A percentile compares a stretch with the other conserved stretches of the same genome.
These are phyloP conservation scores for Echiichthys vipera DNA, from an alignment of 2,797 vertebrate species.

Conservation along the genomic window DNA sequence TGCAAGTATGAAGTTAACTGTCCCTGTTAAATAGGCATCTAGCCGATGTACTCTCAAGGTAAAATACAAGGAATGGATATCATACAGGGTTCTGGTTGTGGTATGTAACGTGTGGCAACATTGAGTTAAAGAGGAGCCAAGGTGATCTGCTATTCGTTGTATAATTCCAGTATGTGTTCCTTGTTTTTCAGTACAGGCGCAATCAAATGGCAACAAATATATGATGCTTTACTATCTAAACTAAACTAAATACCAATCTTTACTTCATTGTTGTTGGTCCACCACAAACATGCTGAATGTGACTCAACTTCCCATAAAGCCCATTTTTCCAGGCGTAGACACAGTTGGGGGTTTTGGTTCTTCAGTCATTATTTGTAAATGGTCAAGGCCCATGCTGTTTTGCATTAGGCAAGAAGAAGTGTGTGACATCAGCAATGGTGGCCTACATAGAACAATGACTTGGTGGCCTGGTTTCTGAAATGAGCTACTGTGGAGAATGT, in stretches of 20 bases:
- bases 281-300: constrained; percentile 40
- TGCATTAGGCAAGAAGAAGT: constrained; percentile 43
- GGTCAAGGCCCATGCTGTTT: constrained; percentile 52
- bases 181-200: background rate
- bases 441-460: constrained; percentile 69
- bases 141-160: background rate
- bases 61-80: background rate
- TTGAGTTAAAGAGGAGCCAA: background rate
- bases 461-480: constrained; percentile 55
- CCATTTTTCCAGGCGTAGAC: constrained; percentile 16
- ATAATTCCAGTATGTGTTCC: background rate
- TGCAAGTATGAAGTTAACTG: background rate
- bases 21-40: background rate
- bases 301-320: constrained; percentile 57
- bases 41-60: background rate
- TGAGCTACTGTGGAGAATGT: constrained; percentile 48
- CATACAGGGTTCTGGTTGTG: background rate
- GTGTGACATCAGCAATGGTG: constrained; percentile 68
- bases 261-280: constrained; percentile 1
- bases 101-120: background rate
- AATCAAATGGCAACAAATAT: background rate
- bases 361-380: constrained; percentile 40
- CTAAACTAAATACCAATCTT: constrained; percentile 1
- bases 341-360: constrained; percentile 50
- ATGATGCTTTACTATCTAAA: background rate